A percentile compares a stretch with the other conserved stretches of the same genome.
Evolutionary conservation across 2,113 vertebrate genomes (phyloP).

Genomic region (Campylomormyrus tamandua): DNA sequence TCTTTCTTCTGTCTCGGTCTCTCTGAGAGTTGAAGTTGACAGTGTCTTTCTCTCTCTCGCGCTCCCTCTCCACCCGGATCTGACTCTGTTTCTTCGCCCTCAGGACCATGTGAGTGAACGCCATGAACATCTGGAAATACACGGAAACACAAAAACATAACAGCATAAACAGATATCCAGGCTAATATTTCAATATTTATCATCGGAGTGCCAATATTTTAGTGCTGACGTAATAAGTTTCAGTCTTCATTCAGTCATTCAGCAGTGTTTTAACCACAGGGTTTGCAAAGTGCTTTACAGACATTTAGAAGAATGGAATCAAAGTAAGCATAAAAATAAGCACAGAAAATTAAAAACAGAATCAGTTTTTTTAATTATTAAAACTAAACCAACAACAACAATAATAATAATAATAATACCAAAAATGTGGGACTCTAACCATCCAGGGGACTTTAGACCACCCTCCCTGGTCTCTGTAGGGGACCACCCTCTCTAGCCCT

Average conservation of each 20-base stretch:
- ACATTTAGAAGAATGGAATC: background rate
- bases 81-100: slow-evolving; percentile 68
- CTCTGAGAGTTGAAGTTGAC: slow-evolving; percentile 68
- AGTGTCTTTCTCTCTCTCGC: slow-evolving; percentile 64
- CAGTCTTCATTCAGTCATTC: background rate
- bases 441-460: background rate
- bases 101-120: slow-evolving; percentile 71
- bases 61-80: slow-evolving; percentile 57
- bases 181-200: background rate
- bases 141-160: background rate
- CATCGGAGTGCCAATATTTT: background rate
- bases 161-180: background rate
- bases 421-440: background rate
- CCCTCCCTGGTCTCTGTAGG: no score
- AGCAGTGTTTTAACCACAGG: background rate
- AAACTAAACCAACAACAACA: background rate
- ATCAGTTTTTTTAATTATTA: background rate
- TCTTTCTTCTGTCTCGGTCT: slow-evolving; percentile 65
- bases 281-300: background rate
- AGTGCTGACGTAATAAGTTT: background rate
- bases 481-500: background rate
- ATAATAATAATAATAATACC: background rate
- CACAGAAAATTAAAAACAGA: background rate
- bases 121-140: slow-evolving; percentile 69
- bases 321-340: background rate